phyloP scores from a whole-genome alignment of 2,797 vertebrate species.

The Dryobates pubescens region DNA sequence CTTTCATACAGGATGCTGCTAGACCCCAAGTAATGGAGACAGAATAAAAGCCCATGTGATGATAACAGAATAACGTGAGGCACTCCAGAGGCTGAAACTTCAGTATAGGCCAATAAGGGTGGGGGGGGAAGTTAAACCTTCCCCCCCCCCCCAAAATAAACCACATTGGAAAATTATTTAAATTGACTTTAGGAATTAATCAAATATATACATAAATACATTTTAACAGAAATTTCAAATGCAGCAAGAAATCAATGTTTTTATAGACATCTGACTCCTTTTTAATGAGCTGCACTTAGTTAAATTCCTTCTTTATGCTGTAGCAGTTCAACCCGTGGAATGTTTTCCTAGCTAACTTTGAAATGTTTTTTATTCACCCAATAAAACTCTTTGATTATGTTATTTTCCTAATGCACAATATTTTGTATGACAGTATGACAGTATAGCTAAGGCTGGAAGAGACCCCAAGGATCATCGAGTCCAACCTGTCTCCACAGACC shows the following conservation, averaged over 20 bases:
- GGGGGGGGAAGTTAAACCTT: no score
- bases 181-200: not conserved
- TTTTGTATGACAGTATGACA: no score
- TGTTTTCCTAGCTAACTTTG: constrained; percentile 65
- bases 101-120: not conserved
- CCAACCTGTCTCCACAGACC: no score
- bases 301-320: constrained; percentile 66
- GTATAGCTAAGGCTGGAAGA: no score
- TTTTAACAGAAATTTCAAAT: constrained; percentile 8
- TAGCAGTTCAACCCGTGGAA: constrained; percentile 46
- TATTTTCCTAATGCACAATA: constrained; percentile 40
- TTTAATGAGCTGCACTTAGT: constrained; percentile 37
- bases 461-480: no score
- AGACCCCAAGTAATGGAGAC: not conserved
- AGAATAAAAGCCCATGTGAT: not conserved
- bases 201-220: not conserved
- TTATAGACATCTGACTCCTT: constrained; percentile 64
- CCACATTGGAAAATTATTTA: not conserved
- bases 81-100: not conserved
- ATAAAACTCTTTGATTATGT: constrained; percentile 73
- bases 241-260: constrained; percentile 44
- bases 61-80: not conserved
- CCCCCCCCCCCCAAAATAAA: not conserved
- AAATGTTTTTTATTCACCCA: constrained; percentile 62
- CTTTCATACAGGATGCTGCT: not conserved